phyloP scores from a whole-genome alignment of 2,888 invertebrate genomes.

The Timandra comae region DNA sequence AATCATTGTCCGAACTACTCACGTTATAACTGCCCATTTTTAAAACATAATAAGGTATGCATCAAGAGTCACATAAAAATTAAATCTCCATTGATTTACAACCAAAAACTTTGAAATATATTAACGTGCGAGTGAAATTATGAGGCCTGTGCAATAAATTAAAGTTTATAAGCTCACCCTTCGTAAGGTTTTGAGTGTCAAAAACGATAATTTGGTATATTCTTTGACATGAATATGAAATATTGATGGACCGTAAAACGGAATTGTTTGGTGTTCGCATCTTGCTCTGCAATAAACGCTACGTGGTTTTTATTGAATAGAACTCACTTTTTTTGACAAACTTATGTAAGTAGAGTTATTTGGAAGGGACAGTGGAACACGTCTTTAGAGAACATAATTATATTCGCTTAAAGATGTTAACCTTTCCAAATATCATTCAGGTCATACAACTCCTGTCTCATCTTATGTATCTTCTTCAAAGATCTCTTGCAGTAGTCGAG shows the following conservation, averaged over 20 bases:
- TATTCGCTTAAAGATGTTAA: no score
- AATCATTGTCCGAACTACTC: constrained; percentile 17
- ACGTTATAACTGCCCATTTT: constrained; percentile 22
- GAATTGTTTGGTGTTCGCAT: constrained; percentile 19
- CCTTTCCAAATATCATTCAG: no score
- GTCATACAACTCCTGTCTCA: no score
- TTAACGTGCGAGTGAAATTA: constrained; percentile 63
- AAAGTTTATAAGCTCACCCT: constrained; percentile 40
- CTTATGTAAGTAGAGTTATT: constrained; percentile 11
- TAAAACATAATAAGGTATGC: constrained; percentile 37
- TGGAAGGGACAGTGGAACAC: no score
- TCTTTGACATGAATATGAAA: constrained; percentile 21
- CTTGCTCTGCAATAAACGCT: not conserved
- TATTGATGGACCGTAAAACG: constrained; percentile 21
- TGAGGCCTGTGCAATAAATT: constrained; percentile 56
- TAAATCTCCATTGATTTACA: constrained; percentile 63
- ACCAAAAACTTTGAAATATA: constrained; percentile 65
- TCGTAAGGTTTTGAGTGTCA: constrained; percentile 30
- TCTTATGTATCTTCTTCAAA: no score
- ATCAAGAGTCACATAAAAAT: constrained; percentile 59
- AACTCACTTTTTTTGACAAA: no score
- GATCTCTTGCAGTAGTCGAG: no score
- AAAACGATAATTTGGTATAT: constrained; percentile 42
- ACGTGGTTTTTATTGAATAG: no score
- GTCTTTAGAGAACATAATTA: no score